Percentiles rank a stretch among this genome's conserved stretches.
Conservation (phyloP, 2,113 vertebrate genomes). For the Bufo gargarizans region DNA sequence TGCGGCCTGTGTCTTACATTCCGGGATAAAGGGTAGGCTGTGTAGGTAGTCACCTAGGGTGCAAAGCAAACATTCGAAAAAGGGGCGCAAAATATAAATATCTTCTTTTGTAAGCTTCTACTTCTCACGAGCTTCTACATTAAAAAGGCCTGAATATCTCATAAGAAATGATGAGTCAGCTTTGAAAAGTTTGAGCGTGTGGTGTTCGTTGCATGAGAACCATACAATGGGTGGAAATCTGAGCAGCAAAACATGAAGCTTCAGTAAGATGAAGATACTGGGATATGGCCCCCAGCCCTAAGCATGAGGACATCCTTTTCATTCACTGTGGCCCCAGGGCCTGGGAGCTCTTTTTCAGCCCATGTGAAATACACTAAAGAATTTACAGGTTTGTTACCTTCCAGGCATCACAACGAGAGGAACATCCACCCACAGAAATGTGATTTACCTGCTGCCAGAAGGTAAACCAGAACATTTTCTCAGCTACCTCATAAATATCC, state of each 20-base stretch:
- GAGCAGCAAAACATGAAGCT: not conserved
- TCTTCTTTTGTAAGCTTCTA: not conserved
- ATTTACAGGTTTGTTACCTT: slow-evolving; percentile 20
- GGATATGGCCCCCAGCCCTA: slow-evolving; percentile 17
- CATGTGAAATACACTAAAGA: slow-evolving; percentile 14
- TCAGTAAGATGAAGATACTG: slow-evolving; percentile 13
- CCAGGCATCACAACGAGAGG: slow-evolving; percentile 2
- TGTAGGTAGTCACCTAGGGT: not conserved
- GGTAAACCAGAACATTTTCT: not conserved
- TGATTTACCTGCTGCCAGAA: slow-evolving; percentile 16
- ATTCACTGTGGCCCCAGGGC: not conserved
- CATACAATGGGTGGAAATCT: slow-evolving; percentile 26
- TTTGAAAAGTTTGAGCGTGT: no score
- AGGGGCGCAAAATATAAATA: not conserved
- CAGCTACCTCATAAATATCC: not conserved
- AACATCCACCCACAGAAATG: slow-evolving; percentile 22
- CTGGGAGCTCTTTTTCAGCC: not conserved
- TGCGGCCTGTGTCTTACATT: not conserved
- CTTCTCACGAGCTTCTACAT: not conserved
- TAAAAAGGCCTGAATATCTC: not conserved
- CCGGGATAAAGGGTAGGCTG: not conserved
- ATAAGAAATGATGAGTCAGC: not conserved
- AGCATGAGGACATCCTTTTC: slow-evolving; percentile 28
- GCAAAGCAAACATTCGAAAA: no score
- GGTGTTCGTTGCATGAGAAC: slow-evolving; percentile 21